These are phyloP conservation scores for Gila robusta DNA, from an alignment of 2,797 vertebrate genomes.

Conservation along the genomic window DNA sequence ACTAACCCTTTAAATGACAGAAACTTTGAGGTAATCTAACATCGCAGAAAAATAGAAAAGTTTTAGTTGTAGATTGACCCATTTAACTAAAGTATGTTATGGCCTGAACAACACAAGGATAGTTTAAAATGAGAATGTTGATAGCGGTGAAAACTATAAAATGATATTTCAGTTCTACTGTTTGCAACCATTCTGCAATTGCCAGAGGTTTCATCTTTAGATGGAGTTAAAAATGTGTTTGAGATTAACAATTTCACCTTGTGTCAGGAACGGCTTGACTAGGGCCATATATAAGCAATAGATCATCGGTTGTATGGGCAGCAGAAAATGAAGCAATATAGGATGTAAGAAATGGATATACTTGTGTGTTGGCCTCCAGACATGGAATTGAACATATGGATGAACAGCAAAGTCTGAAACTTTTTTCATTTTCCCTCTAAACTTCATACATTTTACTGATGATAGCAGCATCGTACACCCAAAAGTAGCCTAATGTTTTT, in stretches of 20 bases:
- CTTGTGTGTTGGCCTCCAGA: conserved; percentile 16
- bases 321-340: conserved; percentile 43
- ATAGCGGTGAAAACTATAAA: not conserved
- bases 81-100: conserved; percentile 12
- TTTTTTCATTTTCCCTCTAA: not conserved
- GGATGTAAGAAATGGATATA: conserved; percentile 34
- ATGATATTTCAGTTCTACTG: conserved; percentile 4
- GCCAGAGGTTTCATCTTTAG: conserved; percentile 37
- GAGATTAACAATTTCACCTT: conserved; percentile 42
- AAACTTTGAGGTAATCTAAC: not conserved
- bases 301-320: conserved; percentile 42
- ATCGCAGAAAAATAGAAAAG: not conserved
- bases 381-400: conserved; percentile 21
- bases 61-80: not conserved
- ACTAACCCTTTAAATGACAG: not conserved
- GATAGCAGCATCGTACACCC: not conserved
- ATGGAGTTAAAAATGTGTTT: conserved; percentile 37
- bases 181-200: not conserved
- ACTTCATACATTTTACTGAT: not conserved
- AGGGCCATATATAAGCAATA: conserved; percentile 46
- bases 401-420: not conserved
- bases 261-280: conserved; percentile 12
- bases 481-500: not conserved
- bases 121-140: conserved; percentile 13
- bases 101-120: not conserved